Conservation (phyloP, 2,797 vertebrate genomes). For the Pitangus sulphuratus region DNA sequence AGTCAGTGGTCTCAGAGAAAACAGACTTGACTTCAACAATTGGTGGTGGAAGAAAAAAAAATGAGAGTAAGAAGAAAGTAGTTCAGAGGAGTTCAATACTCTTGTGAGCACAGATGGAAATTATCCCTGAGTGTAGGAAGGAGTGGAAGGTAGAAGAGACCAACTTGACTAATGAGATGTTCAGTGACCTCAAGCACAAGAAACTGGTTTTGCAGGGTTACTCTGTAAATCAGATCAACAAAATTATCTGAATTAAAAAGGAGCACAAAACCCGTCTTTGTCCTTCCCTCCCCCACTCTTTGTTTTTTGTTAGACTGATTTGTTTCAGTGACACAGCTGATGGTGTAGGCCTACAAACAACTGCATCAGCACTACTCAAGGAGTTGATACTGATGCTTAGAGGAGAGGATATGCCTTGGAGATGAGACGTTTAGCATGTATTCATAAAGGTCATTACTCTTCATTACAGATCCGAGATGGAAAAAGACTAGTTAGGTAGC, state of each 20-base stretch:
- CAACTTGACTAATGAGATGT: neutral
- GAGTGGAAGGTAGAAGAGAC: neutral
- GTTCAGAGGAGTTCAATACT: neutral
- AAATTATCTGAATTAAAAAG: slow-evolving; percentile 20
- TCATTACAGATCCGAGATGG: neutral
- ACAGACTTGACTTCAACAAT: neutral
- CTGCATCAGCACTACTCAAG: neutral
- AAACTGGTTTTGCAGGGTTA: slow-evolving; percentile 21
- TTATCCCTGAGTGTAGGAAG: neutral
- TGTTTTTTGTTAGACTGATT: slow-evolving; percentile 13
- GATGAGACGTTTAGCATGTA: neutral
- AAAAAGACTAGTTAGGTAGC: neutral
- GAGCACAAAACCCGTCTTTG: neutral
- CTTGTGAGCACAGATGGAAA: neutral
- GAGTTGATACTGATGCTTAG: neutral
- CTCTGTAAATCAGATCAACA: slow-evolving; percentile 19
- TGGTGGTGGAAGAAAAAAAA: neutral
- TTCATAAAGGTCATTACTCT: neutral
- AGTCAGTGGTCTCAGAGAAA: neutral
- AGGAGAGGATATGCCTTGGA: neutral
- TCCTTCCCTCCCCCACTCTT: slow-evolving; percentile 19
- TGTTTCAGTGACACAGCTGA: neutral
- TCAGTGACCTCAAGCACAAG: neutral
- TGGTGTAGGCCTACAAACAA: neutral
- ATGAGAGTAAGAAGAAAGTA: rapidly evolving